Conservation (phyloP, 2,888 invertebrate genomes). For the Drosophila diplacantha region DNA sequence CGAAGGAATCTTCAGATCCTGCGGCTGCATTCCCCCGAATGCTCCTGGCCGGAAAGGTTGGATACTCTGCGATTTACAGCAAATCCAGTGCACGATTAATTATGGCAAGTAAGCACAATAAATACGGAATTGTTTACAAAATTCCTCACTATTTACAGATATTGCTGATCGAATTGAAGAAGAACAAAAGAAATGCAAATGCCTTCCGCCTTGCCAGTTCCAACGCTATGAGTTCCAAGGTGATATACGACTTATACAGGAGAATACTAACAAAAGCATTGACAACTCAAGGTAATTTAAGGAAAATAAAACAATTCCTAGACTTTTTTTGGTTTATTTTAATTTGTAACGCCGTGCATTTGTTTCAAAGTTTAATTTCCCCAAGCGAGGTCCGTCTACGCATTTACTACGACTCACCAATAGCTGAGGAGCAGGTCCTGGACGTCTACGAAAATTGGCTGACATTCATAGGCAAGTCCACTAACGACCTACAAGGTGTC, state of each 20-base stretch:
- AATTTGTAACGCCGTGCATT: too few species aligned
- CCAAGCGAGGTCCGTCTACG: slow-evolving; percentile 81
- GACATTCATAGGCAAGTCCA: slow-evolving; percentile 81
- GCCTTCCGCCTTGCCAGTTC: slow-evolving; percentile 80
- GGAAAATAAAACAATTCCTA: neutral
- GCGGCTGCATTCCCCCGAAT: slow-evolving; percentile 82
- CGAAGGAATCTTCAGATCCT: slow-evolving; percentile 77
- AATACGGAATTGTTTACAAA: neutral
- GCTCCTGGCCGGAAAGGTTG: slow-evolving; percentile 75
- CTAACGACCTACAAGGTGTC: slow-evolving; percentile 16
- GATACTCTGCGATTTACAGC: slow-evolving; percentile 56
- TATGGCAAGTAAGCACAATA: slow-evolving; percentile 44
- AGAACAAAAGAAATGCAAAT: slow-evolving; percentile 55
- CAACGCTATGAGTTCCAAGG: slow-evolving; percentile 78
- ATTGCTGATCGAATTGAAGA: slow-evolving; percentile 33
- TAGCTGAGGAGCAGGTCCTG: slow-evolving; percentile 81
- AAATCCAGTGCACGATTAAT: slow-evolving; percentile 58
- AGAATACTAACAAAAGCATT: neutral
- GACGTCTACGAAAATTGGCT: slow-evolving; percentile 84
- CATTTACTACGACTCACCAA: slow-evolving; percentile 83
- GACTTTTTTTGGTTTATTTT: neutral
- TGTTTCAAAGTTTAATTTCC: slow-evolving; percentile 35
- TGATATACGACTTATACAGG: slow-evolving; percentile 36
- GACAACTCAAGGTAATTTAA: slow-evolving; percentile 6
- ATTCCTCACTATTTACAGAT: slow-evolving; percentile 31